Percentiles rank a stretch among this genome's conserved stretches.
These are phyloP conservation scores for Arctia plantaginis DNA, from an alignment of 2,888 invertebrate species.

Conservation along the genomic window DNA sequence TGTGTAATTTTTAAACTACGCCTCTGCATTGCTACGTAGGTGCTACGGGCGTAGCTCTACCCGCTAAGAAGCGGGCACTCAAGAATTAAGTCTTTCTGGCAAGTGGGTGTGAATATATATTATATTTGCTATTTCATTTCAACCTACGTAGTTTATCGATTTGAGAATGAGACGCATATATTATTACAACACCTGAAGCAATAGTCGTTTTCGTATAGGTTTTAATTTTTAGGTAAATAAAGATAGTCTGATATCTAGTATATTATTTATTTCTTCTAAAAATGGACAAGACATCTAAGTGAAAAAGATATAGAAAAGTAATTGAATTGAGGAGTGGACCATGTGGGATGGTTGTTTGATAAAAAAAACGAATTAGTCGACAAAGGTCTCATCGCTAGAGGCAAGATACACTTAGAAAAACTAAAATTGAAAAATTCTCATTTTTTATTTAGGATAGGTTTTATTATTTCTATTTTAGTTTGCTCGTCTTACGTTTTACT, in stretches of 20 bases:
- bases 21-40: neutral
- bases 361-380: neutral
- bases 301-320: neutral
- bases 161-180: neutral
- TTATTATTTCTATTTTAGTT: neutral
- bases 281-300: neutral
- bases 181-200: neutral
- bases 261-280: neutral
- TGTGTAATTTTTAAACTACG: too few relatives aligned
- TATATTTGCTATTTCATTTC: neutral
- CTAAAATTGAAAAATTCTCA: neutral
- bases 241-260: neutral
- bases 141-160: neutral
- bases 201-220: neutral
- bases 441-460: neutral
- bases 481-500: neutral
- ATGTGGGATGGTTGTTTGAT: neutral
- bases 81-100: neutral
- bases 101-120: neutral
- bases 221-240: neutral
- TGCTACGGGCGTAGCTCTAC: conserved; percentile 7
- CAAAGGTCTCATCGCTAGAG: neutral
- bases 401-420: neutral
- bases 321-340: neutral
- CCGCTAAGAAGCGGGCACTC: neutral